Conservation (phyloP, 2,797 vertebrate genomes). For the Borostomias antarcticus region DNA sequence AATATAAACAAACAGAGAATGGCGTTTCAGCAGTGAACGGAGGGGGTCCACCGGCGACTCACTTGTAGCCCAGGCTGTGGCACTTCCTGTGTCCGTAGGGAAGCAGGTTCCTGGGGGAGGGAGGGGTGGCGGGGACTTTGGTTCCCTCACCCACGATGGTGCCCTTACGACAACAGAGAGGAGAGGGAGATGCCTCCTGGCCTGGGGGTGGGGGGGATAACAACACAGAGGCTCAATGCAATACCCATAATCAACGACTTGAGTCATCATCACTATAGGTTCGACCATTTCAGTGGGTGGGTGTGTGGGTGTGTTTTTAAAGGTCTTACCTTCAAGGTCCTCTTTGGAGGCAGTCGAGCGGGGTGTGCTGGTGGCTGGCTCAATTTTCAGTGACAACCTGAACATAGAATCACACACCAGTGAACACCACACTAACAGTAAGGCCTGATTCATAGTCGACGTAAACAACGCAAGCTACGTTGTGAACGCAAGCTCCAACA, state of each 20-base stretch:
- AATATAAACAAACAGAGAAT: background rate
- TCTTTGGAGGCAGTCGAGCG: conserved; percentile 92
- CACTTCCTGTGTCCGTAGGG: conserved; percentile 95
- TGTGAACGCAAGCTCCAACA: no score
- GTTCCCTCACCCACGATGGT: conserved; percentile 79
- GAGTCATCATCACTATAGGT: no score
- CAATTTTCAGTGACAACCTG: conserved; percentile 97
- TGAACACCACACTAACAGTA: background rate
- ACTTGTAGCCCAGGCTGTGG: conserved; percentile 99
- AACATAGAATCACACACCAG: conserved; percentile 2
- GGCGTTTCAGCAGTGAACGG: no score
- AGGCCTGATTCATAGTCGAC: no score
- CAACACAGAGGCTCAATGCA: no score
- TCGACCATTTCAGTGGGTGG: background rate
- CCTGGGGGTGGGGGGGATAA: conserved; percentile 69
- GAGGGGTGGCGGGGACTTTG: conserved; percentile 86
- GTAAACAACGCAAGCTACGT: no score
- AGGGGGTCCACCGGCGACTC: conserved; percentile 53
- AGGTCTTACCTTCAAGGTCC: conserved; percentile 87
- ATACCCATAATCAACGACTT: no score
- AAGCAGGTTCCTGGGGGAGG: conserved; percentile 92
- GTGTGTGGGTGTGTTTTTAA: conserved; percentile 1
- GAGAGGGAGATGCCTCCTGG: conserved; percentile 88
- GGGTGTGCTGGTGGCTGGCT: conserved; percentile 94
- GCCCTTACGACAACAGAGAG: conserved; percentile 86